Evolutionary conservation across 2,888 invertebrate genomes (phyloP), one percentile per base, ranked within the genome.

Genomic region (Heliconius aoede): DNA sequence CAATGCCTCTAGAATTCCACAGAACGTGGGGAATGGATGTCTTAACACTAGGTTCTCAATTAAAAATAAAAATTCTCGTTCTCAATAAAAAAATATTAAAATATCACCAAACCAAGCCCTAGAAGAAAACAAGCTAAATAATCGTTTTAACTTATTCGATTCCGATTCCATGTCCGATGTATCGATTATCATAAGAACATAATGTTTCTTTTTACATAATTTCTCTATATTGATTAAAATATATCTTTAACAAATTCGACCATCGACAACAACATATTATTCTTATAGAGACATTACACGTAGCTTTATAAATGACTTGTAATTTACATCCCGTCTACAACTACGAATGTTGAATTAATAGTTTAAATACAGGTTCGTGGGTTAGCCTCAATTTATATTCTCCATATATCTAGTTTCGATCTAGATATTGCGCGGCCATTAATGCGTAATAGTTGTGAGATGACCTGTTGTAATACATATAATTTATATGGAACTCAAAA

Each of bases 281-380:
- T 72, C 72, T 64, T 28, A 76, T 71, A 72, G 36, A 76, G 75
- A 72, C 65, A 64, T 76, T 72, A 64, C 72, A 36, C 40, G 64
- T 71, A 58, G 62, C 51, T 62, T 36, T 32, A 62, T 36, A 72
- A 71, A 76, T 72, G 64, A n/a, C 40, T 55, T 40, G 75, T 69
- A 72, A 77, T 78, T 78, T 73, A 78, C 80, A 80, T 80, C 78
- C 77, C 30, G 69, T 72, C 76, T 72, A 68, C 71, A 77, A 78
- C 67, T 67, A 60, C 24, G 32, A 80, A 65, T 78, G 77, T 78
- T 77, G 76, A 78, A 81, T 79, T 81, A 78, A 80, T 80, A 79
- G 80, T 78, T 78, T 81, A 77, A 81, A 79, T 75, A 79, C 65
- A 78, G 79, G 73, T 61, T 74, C 65, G 72, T 64, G 55, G 69